phyloP scores from a whole-genome alignment of 2,797 vertebrate genomes.

The Myripristis murdjan region DNA sequence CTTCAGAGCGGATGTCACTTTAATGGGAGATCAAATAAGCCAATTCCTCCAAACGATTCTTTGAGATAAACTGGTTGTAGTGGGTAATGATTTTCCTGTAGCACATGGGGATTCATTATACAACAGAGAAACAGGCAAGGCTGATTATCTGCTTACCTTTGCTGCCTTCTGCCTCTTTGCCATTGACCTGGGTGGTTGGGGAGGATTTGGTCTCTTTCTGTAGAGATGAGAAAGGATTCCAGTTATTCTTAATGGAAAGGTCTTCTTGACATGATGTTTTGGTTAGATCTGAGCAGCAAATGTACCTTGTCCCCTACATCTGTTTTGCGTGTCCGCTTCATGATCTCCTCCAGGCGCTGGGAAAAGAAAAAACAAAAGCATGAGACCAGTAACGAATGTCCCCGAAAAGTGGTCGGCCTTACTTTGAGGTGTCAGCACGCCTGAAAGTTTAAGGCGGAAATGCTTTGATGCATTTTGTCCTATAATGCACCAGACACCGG shows the following conservation, averaged over 20 bases:
- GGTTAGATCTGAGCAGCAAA: background rate
- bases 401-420: background rate
- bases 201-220: slow-evolving; percentile 84
- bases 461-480: no score
- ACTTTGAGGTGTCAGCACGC: background rate
- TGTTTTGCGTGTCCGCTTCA: slow-evolving; percentile 97
- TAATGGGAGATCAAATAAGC: slow-evolving; percentile 18
- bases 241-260: slow-evolving; percentile 26
- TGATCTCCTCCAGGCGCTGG: slow-evolving; percentile 98
- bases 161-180: slow-evolving; percentile 78
- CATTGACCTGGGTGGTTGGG: slow-evolving; percentile 63
- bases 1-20: slow-evolving; percentile 17
- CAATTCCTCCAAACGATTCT: slow-evolving; percentile 4
- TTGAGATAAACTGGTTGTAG: slow-evolving; percentile 43
- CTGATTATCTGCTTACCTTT: slow-evolving; percentile 77
- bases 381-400: slow-evolving; percentile 13
- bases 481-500: no score
- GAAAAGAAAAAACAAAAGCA: slow-evolving; percentile 15
- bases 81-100: slow-evolving; percentile 25
- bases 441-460: background rate
- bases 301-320: slow-evolving; percentile 92
- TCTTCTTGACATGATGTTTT: background rate
- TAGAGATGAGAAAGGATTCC: slow-evolving; percentile 30
- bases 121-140: background rate
- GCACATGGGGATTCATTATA: slow-evolving; percentile 2